These are phyloP conservation scores for Cheilosia vernalis DNA, from an alignment of 2,888 invertebrate genomes.

Conservation along the genomic window DNA sequence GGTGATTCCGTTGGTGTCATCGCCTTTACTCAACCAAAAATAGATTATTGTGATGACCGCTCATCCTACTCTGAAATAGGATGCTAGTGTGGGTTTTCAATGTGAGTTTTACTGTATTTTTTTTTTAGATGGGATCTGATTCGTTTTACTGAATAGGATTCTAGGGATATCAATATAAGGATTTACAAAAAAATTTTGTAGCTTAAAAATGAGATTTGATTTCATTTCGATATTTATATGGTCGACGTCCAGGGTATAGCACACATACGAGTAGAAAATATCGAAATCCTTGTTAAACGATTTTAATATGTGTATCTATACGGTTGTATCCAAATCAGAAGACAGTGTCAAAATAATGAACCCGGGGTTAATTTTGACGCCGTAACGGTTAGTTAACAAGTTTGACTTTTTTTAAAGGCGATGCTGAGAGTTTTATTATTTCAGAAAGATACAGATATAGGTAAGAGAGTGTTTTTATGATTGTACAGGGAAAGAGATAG, in stretches of 20 bases:
- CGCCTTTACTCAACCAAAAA: constrained; percentile 42
- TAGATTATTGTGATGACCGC: constrained; percentile 40
- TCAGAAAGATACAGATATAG: constrained; percentile 46
- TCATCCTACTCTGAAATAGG: constrained; percentile 61
- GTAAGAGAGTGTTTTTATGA: constrained; percentile 46
- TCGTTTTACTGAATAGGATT: constrained; percentile 39
- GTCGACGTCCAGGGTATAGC: constrained; percentile 72
- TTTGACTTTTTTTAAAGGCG: constrained; percentile 32
- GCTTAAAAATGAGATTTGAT: constrained; percentile 44
- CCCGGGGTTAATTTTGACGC: constrained; percentile 79
- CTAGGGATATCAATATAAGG: constrained; percentile 45
- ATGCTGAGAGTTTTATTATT: constrained; percentile 37
- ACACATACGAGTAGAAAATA: constrained; percentile 54
- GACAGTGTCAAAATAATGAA: constrained; percentile 84
- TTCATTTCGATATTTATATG: constrained; percentile 36
- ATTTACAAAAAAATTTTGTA: constrained; percentile 47
- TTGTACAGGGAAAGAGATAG: not conserved
- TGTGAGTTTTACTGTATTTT: constrained; percentile 29
- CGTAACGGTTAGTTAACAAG: constrained; percentile 30
- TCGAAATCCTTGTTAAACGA: constrained; percentile 53
- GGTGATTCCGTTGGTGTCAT: constrained; percentile 64
- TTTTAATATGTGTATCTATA: constrained; percentile 71
- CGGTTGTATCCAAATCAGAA: constrained; percentile 82
- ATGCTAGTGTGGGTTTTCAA: constrained; percentile 18
- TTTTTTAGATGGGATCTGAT: constrained; percentile 20